phyloP scores from a whole-genome alignment of 2,113 vertebrate genomes.

The Carassius carassius region DNA sequence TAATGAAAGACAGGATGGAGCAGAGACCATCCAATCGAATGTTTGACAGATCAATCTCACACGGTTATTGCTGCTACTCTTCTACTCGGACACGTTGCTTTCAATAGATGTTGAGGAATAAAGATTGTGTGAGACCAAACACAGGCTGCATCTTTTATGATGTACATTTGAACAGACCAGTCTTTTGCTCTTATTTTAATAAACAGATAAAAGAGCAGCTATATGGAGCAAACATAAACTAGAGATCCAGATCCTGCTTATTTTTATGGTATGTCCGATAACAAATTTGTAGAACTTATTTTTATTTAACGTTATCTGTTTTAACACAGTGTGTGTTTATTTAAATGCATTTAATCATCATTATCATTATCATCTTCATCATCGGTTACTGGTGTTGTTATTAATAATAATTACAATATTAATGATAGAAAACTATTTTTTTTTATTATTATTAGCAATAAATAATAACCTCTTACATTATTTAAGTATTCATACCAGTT shows the following conservation, averaged over 20 bases:
- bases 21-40: not conserved
- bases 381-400: too few relatives aligned
- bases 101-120: not conserved
- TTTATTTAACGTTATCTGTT: not conserved
- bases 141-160: not conserved
- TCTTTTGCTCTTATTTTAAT: too few relatives aligned
- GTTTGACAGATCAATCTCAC: constrained; percentile 36
- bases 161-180: not conserved
- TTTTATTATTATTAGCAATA: too few relatives aligned
- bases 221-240: not conserved
- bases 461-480: too few relatives aligned
- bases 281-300: not conserved
- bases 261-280: not conserved
- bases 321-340: too few relatives aligned
- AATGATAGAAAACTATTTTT: too few relatives aligned
- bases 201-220: not conserved
- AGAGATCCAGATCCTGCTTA: not conserved
- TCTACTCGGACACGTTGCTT: not conserved
- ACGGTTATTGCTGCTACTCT: not conserved
- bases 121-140: not conserved
- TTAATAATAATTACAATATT: too few relatives aligned
- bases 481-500: too few relatives aligned
- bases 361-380: too few relatives aligned
- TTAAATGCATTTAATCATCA: too few relatives aligned
- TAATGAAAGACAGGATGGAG: constrained; percentile 20